These are phyloP conservation scores for Oreonectes daqikongensis DNA, from an alignment of 2,797 vertebrate genomes.

Conservation along the genomic window DNA sequence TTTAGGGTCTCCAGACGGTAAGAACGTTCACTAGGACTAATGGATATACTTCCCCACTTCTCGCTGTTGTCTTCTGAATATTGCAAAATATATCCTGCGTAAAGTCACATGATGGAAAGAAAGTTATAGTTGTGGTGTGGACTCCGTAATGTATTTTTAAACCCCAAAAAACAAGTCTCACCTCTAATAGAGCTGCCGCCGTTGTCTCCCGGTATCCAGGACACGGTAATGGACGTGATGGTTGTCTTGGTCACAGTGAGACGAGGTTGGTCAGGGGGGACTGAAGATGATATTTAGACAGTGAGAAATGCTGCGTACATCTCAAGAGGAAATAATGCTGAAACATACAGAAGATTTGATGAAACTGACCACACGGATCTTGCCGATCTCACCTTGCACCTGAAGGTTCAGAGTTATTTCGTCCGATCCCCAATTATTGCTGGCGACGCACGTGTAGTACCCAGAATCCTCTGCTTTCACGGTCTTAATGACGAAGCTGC, in stretches of 20 bases:
- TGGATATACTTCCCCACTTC: slow-evolving; percentile 95
- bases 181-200: slow-evolving; percentile 97
- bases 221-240: slow-evolving; percentile 94
- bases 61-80: slow-evolving; percentile 98
- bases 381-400: slow-evolving; percentile 87
- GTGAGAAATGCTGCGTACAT: slow-evolving; percentile 4
- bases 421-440: slow-evolving; percentile 94
- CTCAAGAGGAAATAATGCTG: too few species aligned
- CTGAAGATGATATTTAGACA: slow-evolving; percentile 66
- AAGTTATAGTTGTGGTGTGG: neutral
- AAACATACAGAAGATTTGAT: neutral
- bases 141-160: too few species aligned
- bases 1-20: slow-evolving; percentile 93
- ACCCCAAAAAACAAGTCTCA: too few species aligned
- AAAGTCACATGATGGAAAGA: neutral
- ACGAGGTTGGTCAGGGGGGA: slow-evolving; percentile 97
- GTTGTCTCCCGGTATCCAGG: slow-evolving; percentile 97
- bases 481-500: slow-evolving; percentile 93
- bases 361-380: too few species aligned
- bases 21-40: slow-evolving; percentile 93
- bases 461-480: slow-evolving; percentile 98
- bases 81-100: slow-evolving; percentile 93
- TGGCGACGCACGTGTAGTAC: slow-evolving; percentile 93
- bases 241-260: slow-evolving; percentile 98
- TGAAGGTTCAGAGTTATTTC: slow-evolving; percentile 94